phyloP scores from a whole-genome alignment of 2,797 vertebrate species.

The Triplophysa bombifrons region DNA sequence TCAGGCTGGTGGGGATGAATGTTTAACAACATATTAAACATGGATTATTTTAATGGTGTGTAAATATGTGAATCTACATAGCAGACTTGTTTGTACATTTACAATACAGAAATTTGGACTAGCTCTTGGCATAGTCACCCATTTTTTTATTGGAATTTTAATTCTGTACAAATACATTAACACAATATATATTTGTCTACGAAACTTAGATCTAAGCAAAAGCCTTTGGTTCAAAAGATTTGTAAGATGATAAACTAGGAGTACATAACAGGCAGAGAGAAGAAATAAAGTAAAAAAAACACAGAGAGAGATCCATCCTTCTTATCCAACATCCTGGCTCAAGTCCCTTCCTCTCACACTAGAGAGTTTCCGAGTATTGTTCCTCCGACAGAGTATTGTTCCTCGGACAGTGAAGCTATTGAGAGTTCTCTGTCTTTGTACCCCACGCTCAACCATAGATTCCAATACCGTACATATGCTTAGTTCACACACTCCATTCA shows the following conservation, averaged over 20 bases:
- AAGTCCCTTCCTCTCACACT: constrained; percentile 55
- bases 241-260: background rate
- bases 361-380: constrained; percentile 75
- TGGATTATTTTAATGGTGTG: background rate
- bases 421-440: constrained; percentile 46
- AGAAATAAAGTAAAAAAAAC: constrained; percentile 15
- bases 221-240: background rate
- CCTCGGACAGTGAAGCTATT: constrained; percentile 51
- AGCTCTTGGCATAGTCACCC: background rate
- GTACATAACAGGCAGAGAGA: background rate
- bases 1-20: background rate
- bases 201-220: too few relatives aligned
- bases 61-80: background rate
- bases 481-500: constrained; percentile 29
- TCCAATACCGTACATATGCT: constrained; percentile 43
- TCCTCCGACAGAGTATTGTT: constrained; percentile 69
- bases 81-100: background rate
- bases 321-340: constrained; percentile 69
- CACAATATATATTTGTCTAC: too few relatives aligned
- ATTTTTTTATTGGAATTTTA: too few relatives aligned
- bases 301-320: constrained; percentile 33
- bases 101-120: background rate
- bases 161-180: too few relatives aligned
- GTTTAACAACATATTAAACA: background rate
- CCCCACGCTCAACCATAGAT: constrained; percentile 2